A percentile compares a stretch with the other conserved stretches of the same genome.
Evolutionary conservation across 2,113 vertebrate species (phyloP).

Genomic region (Chloropsis cyanopogon): DNA sequence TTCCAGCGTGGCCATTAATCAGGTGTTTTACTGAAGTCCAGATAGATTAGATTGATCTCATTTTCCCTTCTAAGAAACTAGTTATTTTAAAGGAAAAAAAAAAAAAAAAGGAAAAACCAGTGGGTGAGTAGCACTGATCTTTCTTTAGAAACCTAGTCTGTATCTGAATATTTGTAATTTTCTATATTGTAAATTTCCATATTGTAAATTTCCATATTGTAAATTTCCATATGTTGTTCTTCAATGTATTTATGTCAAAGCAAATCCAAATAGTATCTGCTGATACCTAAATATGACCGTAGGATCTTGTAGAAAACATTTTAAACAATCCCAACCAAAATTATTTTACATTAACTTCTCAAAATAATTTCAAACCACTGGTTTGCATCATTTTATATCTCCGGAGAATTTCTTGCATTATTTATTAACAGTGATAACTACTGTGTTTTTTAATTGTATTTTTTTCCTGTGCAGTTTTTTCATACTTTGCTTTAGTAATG

Average conservation of each 20-base stretch:
- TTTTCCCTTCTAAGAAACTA: not conserved
- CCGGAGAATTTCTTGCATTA: not conserved
- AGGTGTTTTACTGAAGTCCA: not conserved
- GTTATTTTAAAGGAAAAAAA: not conserved
- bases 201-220: not conserved
- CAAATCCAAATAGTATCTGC: not conserved
- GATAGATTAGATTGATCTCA: not conserved
- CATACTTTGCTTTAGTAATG: not conserved
- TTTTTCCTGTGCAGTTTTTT: not conserved
- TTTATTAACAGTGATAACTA: not conserved
- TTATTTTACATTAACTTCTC: not conserved
- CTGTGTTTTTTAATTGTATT: not conserved
- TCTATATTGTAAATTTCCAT: not conserved
- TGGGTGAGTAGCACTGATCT: not conserved
- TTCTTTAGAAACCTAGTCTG: not conserved
- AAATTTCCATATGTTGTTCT: not conserved
- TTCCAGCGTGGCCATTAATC: not conserved
- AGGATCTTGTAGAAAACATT: not conserved
- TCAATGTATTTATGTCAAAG: not conserved
- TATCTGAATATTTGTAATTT: not conserved
- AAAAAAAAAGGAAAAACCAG: not conserved
- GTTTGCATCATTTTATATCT: not conserved
- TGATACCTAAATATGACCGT: not conserved
- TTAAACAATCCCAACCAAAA: not conserved
- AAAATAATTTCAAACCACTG: not conserved